Evolutionary conservation across 2,113 vertebrate species (phyloP).

Genomic region (Lonchura striata): DNA sequence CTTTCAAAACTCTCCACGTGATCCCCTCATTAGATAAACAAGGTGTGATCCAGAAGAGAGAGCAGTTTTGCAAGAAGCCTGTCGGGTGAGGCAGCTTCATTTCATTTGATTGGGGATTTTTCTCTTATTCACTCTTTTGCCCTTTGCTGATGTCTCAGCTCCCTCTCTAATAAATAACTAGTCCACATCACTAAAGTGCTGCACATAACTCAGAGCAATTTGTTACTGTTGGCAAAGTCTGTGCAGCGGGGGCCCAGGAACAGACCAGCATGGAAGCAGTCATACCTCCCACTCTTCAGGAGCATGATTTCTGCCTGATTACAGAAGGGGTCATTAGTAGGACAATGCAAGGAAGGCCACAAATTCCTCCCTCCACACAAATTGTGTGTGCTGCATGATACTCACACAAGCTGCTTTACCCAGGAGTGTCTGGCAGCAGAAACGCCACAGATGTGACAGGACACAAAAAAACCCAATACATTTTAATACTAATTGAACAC

Average conservation of each 20-base stretch:
- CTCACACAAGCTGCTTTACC: background rate
- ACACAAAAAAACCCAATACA: background rate
- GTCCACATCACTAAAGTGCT: background rate
- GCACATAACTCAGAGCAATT: constrained; percentile 57
- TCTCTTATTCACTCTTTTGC: background rate
- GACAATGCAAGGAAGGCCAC: constrained; percentile 42
- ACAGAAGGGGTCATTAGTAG: constrained; percentile 57
- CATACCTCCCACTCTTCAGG: constrained; percentile 58
- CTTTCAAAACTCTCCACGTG: background rate
- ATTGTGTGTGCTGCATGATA: background rate
- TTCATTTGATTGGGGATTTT: background rate
- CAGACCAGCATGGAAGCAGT: constrained; percentile 45
- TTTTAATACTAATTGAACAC: background rate
- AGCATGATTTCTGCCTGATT: constrained; percentile 63
- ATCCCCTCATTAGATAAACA: background rate
- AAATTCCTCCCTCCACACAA: background rate
- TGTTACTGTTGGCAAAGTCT: constrained; percentile 68
- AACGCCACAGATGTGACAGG: background rate
- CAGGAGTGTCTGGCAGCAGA: background rate
- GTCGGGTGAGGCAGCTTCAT: background rate
- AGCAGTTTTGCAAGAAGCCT: background rate
- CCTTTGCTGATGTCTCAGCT: constrained; percentile 18
- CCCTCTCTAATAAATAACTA: constrained; percentile 50
- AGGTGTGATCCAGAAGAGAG: background rate
- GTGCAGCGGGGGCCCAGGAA: constrained; percentile 31